These are phyloP conservation scores for Drosophila fungiperda DNA, from an alignment of 2,888 invertebrate species.

Conservation along the genomic window DNA sequence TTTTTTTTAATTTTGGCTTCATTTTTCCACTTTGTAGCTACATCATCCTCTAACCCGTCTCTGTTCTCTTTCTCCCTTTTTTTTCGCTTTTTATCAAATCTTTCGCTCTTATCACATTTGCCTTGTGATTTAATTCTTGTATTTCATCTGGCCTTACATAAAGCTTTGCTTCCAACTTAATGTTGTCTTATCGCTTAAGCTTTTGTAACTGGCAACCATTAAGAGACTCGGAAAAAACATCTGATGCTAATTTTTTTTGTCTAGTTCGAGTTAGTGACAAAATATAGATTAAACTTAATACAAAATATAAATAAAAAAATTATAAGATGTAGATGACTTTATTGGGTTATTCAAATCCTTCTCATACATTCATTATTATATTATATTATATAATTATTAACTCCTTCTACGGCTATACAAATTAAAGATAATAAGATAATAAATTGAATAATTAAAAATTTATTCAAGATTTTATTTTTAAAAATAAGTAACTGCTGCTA, in stretches of 20 bases:
- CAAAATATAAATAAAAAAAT: too few species aligned
- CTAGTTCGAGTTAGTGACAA: not conserved
- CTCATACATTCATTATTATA: too few species aligned
- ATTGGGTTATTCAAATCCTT: too few species aligned
- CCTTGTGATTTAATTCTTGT: conserved; percentile 1
- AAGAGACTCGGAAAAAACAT: not conserved
- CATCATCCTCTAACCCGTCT: not conserved
- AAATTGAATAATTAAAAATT: not conserved
- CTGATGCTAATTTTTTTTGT: not conserved
- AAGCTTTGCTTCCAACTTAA: not conserved
- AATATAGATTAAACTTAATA: too few species aligned
- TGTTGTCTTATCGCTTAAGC: conserved; percentile 6
- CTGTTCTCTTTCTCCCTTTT: not conserved
- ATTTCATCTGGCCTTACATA: conserved; percentile 5
- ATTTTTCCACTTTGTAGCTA: not conserved
- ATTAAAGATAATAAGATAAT: not conserved
- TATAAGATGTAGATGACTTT: too few species aligned
- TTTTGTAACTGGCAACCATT: not conserved
- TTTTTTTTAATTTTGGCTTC: not conserved
- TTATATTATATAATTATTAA: not conserved
- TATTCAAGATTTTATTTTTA: not conserved
- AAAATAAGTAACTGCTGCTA: not conserved
- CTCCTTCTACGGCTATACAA: not conserved
- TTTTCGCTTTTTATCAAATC: not conserved
- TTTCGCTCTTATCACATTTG: not conserved